Evolutionary conservation across 2,113 vertebrate genomes (phyloP), one percentile per base, ranked within the genome.

Genomic region (Chamaetylas fuelleborni): DNA sequence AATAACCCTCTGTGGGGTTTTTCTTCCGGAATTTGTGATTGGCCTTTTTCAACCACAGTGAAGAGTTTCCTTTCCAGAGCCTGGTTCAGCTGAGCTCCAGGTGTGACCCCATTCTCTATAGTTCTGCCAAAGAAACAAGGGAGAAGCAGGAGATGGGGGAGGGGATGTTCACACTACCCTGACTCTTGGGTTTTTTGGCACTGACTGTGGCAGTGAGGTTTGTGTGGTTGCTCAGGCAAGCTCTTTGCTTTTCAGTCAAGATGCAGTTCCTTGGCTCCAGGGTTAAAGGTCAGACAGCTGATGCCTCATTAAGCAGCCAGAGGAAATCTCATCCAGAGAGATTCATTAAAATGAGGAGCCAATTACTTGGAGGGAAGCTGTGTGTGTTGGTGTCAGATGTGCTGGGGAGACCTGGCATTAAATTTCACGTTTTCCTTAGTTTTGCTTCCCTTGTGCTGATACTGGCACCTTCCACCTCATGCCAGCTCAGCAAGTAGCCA

Each of bases 331-430:
- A 67, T 67, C 28, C 69, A 28, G 34, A 20, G 33, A 69, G 8
- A 43, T 50, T 90, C 25, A 40, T 93, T 93, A 92, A 84, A 73
- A 58, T 38, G 67, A 90, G 89, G 43, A 90, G 43, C 56, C 38
- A 83, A 13, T 96, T 93, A 77, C 22, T 86, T 58, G 67, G 22
- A 50, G 24, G 48, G 86, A 65, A 86, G 50, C 64, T 14, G 1
- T 51, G 38, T 34, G 14, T 25, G 15, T 50, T 1, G 1, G 18
- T 72, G 33, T 50, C 53, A 56, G 54, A n/a, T 20, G n/a, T 36
- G 6, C 33, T 25, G 62, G 56, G n/a, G 25, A 56, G 56, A 50
- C 4, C 26, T 65, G 64, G 12, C 67, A 29, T 80, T 57, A 43
- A 74, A 43, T 34, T 43, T 31, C 70, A 42, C 1, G 0, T 29